A percentile compares a stretch with the other conserved stretches of the same genome.
phyloP scores from a whole-genome alignment of 2,113 vertebrate genomes.

The Chaetodon auriga region DNA sequence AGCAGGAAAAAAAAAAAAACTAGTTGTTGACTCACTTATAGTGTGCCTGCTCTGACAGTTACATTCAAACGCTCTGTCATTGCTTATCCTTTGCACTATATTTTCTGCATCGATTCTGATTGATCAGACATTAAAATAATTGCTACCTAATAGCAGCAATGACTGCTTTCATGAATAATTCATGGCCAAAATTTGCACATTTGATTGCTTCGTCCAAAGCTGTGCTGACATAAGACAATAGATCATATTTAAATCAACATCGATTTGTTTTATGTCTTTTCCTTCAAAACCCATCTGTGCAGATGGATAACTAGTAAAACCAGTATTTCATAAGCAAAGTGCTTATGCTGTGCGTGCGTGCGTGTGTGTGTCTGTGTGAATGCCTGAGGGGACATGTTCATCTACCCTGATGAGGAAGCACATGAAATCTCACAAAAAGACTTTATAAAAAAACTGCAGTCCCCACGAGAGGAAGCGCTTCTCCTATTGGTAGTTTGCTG shows the following conservation, averaged over 20 bases:
- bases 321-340: conserved; percentile 36
- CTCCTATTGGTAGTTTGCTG: conserved; percentile 42
- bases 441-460: not conserved
- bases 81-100: not conserved
- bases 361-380: conserved; percentile 4
- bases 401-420: conserved; percentile 42
- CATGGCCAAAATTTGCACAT: conserved; percentile 50
- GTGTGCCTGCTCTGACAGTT: conserved; percentile 34
- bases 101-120: conserved; percentile 34
- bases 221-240: conserved; percentile 53
- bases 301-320: conserved; percentile 26
- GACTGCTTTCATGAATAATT: conserved; percentile 61
- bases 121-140: conserved; percentile 60
- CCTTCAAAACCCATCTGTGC: conserved; percentile 40
- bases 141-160: conserved; percentile 37
- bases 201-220: conserved; percentile 56
- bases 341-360: not conserved
- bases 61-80: conserved; percentile 23
- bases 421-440: conserved; percentile 49
- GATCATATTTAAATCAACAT: conserved; percentile 57
- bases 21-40: conserved; percentile 66
- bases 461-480: conserved; percentile 32
- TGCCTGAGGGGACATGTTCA: conserved; percentile 36
- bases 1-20: conserved; percentile 53
- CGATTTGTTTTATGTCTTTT: conserved; percentile 50